Base-by-base conservation (phyloP, 2,113 vertebrate species). In the Anarhynchus alexandrinus region DNA sequence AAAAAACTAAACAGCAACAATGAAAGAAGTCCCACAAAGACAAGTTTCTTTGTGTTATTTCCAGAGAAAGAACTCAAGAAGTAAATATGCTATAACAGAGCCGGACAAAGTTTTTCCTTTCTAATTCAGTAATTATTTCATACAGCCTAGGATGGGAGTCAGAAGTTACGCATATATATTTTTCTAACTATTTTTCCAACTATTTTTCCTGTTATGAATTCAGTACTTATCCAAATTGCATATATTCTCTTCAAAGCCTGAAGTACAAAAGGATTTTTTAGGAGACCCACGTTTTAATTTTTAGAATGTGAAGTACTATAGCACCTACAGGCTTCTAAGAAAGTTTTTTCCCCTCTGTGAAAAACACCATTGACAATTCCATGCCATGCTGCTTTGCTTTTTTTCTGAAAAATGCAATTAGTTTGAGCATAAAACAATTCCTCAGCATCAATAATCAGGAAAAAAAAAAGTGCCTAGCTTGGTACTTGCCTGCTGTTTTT, bases 401-500 rank as follows among this genome's bases (percentile, higher is more conserved):
- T 94, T 29, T 30, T 58, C 90, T 52, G 42, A 61, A 93, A 96
- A 95, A 80, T 3, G 5, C n/a, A 32, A 66, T 90, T 65, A 91
- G 26, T 55, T 62, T 25, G 7, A 97, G 77, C 93, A 94, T 6
- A 76, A 85, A 67, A 20, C 65, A 76, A 79, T 14, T 61, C 55
- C 38, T 74, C 20, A 13, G 42, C 49, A 51, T 51, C 49, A 51
- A 5, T 40, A 73, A 54, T 12, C 16, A 84, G 43, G 45, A 74
- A 77, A 72, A 74, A 18, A 62, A 64, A 32, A 51, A 87, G 82
- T 11, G 34, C 59, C 69, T 26, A 43, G 34, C 45, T 21, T 94
- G 84, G 92, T 98, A 98, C 98, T 99, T 99, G 99, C 99, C 98
- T 99, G 99, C 97, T 99, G 99, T 98, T 99, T 99, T 97, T 99